Base-by-base conservation (phyloP, 2,888 invertebrate species). In the Alloscopus bannaensis region DNA sequence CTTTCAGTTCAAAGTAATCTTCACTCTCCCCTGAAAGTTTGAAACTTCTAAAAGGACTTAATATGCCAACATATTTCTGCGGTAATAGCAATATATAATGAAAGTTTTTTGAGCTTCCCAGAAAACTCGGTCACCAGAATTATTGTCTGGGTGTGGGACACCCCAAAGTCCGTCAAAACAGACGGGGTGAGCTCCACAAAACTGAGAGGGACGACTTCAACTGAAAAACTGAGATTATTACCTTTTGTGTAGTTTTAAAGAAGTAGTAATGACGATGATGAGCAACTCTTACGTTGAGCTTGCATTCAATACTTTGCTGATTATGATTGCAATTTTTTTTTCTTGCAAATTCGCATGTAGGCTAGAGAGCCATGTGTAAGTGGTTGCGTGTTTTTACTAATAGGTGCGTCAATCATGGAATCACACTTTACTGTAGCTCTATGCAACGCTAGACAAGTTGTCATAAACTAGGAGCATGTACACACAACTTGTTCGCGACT, bases 91-190 rank as follows among this genome's bases (percentile, higher is more conserved):
- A 36, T 36, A 36, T 36, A 52, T 52, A 22, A 52, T 59, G 59
- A 29, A 31, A 59, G 36, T 29, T n/a, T 42, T 26, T n/a, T n/a
- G n/a, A n/a, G 28, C 4, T 64, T 64, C 64, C 8, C 42, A 64
- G 64, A 64, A 59, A 45, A 64, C 45, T 45, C 64, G 64, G 64
- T 64, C 64, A 64, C 28, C 42, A 64, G 64, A 64, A 64, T 16
- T 64, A 24, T 42, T 24, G n/a, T 26, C n/a, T n/a, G n/a, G n/a
- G n/a, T n/a, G n/a, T 42, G 13, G 18, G 26, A 42, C 64, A 26
- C 24, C 22, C 24, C 11, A 42, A 16, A 24, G 40, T 20, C 52
- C 16, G 52, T 45, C 45, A 45, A 45, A 45, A 52, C 24, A 52
- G 6, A 2, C 4, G 52, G 52, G 6, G 13, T n/a, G 11, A 52